These are phyloP conservation scores for cattle (Bos taurus) DNA, from an alignment of 2,113 vertebrate genomes.

Conservation along the genomic window DNA sequence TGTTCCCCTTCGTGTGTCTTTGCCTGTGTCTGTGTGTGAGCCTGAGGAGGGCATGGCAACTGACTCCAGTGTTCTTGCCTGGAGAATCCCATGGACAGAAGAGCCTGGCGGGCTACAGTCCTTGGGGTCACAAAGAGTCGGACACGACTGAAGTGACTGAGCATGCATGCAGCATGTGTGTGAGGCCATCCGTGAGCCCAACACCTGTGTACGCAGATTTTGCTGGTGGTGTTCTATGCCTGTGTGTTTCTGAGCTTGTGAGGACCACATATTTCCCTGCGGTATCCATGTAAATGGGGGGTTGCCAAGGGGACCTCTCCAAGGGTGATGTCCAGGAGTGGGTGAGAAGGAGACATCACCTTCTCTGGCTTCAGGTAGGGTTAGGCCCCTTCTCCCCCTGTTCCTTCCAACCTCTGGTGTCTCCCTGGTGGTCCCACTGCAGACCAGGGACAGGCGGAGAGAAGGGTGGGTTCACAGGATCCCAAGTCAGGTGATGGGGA, in stretches of 20 bases:
- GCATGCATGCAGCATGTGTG: neutral
- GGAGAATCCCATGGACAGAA: neutral
- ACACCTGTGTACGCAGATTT: neutral
- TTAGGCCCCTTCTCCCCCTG: neutral
- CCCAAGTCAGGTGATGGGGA: neutral
- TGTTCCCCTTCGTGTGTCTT: neutral
- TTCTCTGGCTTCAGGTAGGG: neutral
- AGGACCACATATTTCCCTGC: neutral
- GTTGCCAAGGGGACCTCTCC: neutral
- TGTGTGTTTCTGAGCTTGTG: neutral
- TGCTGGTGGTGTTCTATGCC: neutral
- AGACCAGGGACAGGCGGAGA: neutral
- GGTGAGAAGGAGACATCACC: neutral
- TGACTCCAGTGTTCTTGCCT: neutral
- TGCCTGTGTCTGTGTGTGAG: neutral
- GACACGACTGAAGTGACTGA: neutral
- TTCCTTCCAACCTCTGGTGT: neutral
- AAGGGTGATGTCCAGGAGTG: neutral
- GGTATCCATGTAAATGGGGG: neutral
- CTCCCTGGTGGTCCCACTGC: neutral
- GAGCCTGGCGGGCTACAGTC: neutral
- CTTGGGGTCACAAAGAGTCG: neutral
- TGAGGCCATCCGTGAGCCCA: neutral
- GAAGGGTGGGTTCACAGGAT: neutral
- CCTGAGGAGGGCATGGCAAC: neutral